A percentile compares a stretch with the other conserved stretches of the same genome.
Conservation (phyloP, 2,888 invertebrate genomes). For the Troilus luridus region DNA sequence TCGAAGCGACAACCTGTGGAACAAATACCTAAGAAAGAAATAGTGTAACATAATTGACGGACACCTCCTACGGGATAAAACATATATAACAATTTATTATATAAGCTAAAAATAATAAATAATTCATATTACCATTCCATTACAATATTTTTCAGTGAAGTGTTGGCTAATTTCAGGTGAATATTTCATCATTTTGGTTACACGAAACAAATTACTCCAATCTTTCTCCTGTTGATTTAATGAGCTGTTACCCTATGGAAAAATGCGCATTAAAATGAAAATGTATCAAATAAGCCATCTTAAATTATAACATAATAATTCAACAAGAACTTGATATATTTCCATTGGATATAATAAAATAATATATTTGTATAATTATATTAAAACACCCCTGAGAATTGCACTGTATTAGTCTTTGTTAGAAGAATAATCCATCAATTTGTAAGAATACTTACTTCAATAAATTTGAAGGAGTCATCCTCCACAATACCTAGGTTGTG, state of each 20-base stretch:
- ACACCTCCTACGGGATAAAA: too few relatives aligned
- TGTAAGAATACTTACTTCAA: constrained; percentile 27
- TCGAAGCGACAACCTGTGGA: too few relatives aligned
- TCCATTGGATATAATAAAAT: background rate
- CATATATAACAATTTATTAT: too few relatives aligned
- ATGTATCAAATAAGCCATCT: background rate
- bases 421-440: background rate
- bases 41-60: too few relatives aligned
- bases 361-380: background rate
- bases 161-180: background rate
- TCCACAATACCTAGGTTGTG: background rate
- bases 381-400: background rate
- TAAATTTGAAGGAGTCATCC: background rate
- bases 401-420: background rate
- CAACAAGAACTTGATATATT: background rate
- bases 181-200: constrained; percentile 4
- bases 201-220: background rate
- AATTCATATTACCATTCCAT: background rate
- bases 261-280: background rate
- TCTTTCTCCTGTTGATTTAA: background rate
- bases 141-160: background rate
- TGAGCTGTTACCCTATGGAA: background rate
- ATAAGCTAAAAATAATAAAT: background rate
- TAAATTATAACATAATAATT: background rate
- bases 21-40: too few relatives aligned